phyloP scores from a whole-genome alignment of 1,140 invertebrate species.

The Zaprionus taronus region DNA sequence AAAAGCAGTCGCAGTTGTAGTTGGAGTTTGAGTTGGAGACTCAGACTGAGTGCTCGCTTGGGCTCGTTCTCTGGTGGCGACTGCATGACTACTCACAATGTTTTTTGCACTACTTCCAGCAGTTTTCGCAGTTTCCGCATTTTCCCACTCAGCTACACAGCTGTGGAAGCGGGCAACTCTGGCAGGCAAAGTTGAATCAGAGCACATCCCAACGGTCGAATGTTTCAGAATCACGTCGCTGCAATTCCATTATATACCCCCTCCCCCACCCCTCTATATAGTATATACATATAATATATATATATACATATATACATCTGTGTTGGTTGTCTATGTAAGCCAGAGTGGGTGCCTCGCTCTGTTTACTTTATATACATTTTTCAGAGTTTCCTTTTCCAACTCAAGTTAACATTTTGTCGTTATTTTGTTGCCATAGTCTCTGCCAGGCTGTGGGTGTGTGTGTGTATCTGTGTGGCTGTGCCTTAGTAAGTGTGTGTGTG shows the following conservation, averaged over 20 bases:
- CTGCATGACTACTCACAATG: conserved; percentile 59
- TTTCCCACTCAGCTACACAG: conserved; percentile 48
- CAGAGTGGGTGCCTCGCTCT: conserved; percentile 19
- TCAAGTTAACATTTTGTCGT: conserved; percentile 78
- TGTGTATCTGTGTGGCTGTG: conserved; percentile 5
- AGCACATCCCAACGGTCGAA: conserved; percentile 84
- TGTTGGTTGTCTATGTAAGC: conserved; percentile 24
- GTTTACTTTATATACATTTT: conserved; percentile 57
- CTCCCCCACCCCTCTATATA: conserved; percentile 24
- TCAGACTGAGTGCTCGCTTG: background rate
- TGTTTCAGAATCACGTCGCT: conserved; percentile 84
- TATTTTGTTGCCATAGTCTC: conserved; percentile 67
- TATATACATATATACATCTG: conserved; percentile 1
- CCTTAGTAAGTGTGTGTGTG: background rate
- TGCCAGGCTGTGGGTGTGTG: conserved; percentile 2
- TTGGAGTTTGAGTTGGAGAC: background rate
- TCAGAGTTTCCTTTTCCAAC: conserved; percentile 14
- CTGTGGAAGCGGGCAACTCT: conserved; percentile 39
- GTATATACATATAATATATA: conserved; percentile 11
- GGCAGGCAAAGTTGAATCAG: conserved; percentile 83
- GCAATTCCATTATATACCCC: conserved; percentile 83
- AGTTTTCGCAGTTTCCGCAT: conserved; percentile 18
- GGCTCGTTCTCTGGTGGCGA: conserved; percentile 18
- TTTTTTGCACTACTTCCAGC: conserved; percentile 10
- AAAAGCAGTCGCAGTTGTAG: background rate